Evolutionary conservation across 2,113 vertebrate species (phyloP).

Genomic region (Leucoraja erinaceus): DNA sequence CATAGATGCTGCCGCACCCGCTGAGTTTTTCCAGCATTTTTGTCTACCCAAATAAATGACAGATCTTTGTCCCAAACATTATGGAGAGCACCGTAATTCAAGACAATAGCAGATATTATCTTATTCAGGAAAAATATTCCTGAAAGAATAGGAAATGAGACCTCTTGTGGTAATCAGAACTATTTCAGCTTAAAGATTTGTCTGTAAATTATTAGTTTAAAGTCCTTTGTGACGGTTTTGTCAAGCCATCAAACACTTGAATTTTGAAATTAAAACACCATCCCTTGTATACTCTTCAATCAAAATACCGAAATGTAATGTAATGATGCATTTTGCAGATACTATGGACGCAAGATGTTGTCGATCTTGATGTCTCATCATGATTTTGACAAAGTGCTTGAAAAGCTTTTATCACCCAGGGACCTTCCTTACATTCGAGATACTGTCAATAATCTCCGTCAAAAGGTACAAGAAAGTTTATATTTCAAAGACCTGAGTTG

Average conservation of each 20-base stretch:
- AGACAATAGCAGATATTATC: background rate
- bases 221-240: background rate
- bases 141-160: background rate
- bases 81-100: background rate
- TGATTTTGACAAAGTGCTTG: conserved; percentile 79
- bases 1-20: no score
- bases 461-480: conserved; percentile 65
- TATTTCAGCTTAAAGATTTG: no score
- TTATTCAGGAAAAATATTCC: background rate
- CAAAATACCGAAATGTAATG: background rate
- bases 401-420: conserved; percentile 73
- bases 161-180: background rate
- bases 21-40: no score
- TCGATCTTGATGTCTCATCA: conserved; percentile 71
- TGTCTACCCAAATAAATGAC: no score
- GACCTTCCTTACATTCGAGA: conserved; percentile 77
- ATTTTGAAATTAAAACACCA: background rate
- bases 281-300: background rate
- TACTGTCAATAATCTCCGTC: conserved; percentile 65
- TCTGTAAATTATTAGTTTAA: background rate
- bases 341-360: conserved; percentile 83
- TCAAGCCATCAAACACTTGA: background rate
- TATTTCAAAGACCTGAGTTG: background rate
- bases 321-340: conserved; percentile 57
- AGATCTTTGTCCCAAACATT: no score